Percentiles rank a stretch among this genome's conserved stretches.
phyloP scores from a whole-genome alignment of 2,113 vertebrate species.

The Neopipo cinnamomea region DNA sequence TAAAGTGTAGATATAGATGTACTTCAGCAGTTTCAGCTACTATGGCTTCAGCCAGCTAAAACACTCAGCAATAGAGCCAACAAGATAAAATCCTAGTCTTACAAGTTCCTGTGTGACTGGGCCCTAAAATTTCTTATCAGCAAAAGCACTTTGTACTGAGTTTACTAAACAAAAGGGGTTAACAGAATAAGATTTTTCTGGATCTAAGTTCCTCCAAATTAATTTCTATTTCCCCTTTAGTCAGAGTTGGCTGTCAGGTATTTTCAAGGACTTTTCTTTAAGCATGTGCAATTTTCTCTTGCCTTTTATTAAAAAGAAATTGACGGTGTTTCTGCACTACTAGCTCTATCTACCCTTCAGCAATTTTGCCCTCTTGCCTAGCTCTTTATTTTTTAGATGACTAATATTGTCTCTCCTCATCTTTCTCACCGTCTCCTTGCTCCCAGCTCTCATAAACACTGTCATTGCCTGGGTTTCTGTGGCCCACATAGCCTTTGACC shows the following conservation, averaged over 20 bases:
- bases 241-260: constrained; percentile 43
- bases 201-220: not conserved
- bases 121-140: not conserved
- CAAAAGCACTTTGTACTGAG: not conserved
- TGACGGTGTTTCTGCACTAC: constrained; percentile 51
- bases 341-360: constrained; percentile 57
- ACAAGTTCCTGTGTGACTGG: not conserved
- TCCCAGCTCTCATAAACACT: constrained; percentile 41
- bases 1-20: not conserved
- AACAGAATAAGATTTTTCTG: not conserved
- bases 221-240: constrained; percentile 14
- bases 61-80: not conserved
- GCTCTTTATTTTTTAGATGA: constrained; percentile 38
- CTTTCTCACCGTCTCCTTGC: constrained; percentile 50
- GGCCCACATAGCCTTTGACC: constrained; percentile 25
- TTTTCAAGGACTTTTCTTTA: constrained; percentile 25
- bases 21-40: not conserved
- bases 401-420: constrained; percentile 64
- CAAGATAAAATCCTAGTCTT: not conserved
- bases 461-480: not conserved
- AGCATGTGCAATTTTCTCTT: constrained; percentile 43
- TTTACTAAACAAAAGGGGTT: not conserved
- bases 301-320: constrained; percentile 35
- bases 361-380: constrained; percentile 40
- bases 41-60: not conserved